phyloP scores from a whole-genome alignment of 2,888 invertebrate species.

The Amaurobius ferox region DNA sequence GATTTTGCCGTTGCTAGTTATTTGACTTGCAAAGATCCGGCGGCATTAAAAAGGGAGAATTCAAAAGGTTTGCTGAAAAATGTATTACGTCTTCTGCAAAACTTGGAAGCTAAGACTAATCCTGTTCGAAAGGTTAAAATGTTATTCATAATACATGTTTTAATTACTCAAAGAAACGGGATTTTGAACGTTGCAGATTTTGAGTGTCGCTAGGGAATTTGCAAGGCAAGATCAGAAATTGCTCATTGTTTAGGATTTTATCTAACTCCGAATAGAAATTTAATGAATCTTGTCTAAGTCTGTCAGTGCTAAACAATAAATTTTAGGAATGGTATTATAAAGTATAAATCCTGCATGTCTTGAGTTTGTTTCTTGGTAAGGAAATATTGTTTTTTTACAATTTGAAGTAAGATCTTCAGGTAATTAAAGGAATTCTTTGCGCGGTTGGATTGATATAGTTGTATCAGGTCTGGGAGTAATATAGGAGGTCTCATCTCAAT shows the following conservation, averaged over 20 bases:
- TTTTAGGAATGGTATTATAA: too few relatives aligned
- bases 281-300: too few relatives aligned
- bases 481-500: too few relatives aligned
- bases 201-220: not conserved
- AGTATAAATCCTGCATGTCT: too few relatives aligned
- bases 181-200: not conserved
- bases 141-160: slow-evolving; percentile 24
- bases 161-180: slow-evolving; percentile 14
- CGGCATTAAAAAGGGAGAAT: not conserved
- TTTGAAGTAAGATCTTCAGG: too few relatives aligned
- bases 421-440: too few relatives aligned
- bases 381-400: too few relatives aligned
- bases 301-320: too few relatives aligned
- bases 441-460: too few relatives aligned
- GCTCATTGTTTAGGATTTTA: slow-evolving; percentile 18
- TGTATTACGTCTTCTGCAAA: not conserved
- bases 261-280: not conserved
- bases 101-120: not conserved
- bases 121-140: slow-evolving; percentile 6
- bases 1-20: slow-evolving; percentile 1
- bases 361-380: too few relatives aligned
- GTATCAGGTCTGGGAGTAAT: too few relatives aligned
- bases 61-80: not conserved
- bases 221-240: not conserved
- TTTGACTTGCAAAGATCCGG: not conserved